These are phyloP conservation scores for Leuciscus waleckii DNA, from an alignment of 2,797 vertebrate species.

Conservation along the genomic window DNA sequence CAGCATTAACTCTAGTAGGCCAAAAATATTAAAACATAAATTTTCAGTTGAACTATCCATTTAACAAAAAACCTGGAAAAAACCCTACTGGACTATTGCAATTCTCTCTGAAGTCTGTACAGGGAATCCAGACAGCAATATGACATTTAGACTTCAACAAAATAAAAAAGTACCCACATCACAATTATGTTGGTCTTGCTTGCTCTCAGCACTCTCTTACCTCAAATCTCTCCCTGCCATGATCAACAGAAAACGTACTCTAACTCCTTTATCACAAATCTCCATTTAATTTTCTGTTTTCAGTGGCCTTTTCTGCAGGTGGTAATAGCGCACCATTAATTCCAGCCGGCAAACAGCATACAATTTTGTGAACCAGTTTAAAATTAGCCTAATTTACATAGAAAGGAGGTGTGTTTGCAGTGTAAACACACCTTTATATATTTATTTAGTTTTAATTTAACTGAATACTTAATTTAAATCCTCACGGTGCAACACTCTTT, in stretches of 20 bases:
- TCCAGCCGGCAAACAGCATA: constrained; percentile 1
- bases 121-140: too few relatives aligned
- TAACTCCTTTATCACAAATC: neutral
- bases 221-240: neutral
- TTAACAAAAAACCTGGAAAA: neutral
- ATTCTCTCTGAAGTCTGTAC: neutral
- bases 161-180: neutral
- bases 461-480: neutral
- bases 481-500: neutral
- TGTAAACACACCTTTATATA: neutral
- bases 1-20: too few relatives aligned
- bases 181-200: neutral
- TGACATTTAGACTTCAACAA: neutral
- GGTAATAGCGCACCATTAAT: neutral
- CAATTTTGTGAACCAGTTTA: neutral
- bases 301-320: neutral
- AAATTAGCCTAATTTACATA: neutral
- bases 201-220: neutral
- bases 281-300: neutral
- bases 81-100: neutral
- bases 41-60: neutral
- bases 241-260: neutral
- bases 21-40: too few relatives aligned
- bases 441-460: neutral
- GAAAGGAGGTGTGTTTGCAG: neutral